Evolutionary conservation across 2,797 vertebrate genomes (phyloP), one percentile per base, ranked within the genome.

Genomic region (Cephalopachus bancanus): DNA sequence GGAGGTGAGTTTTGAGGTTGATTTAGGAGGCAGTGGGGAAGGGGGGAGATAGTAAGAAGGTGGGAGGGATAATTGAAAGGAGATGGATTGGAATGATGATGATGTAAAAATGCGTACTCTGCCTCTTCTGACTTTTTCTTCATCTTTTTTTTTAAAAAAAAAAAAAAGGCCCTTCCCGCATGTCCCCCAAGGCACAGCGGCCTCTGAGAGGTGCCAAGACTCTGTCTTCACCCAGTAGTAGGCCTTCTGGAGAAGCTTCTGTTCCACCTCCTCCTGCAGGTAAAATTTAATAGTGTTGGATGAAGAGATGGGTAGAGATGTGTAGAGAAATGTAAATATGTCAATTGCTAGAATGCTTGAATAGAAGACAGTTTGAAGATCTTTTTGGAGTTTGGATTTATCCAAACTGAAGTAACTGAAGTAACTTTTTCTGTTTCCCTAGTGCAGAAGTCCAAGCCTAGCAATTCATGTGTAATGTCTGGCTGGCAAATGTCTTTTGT

Each of bases 181-280:
- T 98, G 95, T 99, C 99, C 26, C 99, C 99, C 10, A 99, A 99
- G 97, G 98, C 99, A 49, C 99, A 99, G 97, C 98, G 99, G 90
- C 98, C 98, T 67, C 94, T 98, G 80, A 99, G 99, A 97, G 98
- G 98, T 97, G 99, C 96, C 96, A 98, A 99, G 97, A 98, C 97
- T 49, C 97, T 99, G 88, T 98, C 99, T 74, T 98, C 98, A 19
- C 96, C 98, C 75, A 98, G 53, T 76, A 98, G 79, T 44, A 97
- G 98, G 84, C 97, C 98, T 69, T 97, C 98, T 80, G 98, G 98
- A 97, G 98, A 98, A 90, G 90, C 97, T 37, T 96, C 98, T 57
- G 96, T 96, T 59, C 96, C 98, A 4, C 94, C 98, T 7, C 72
- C 98, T 37, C 87, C 98, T 65, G 93, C 98, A 98, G 98, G 98